phyloP scores from a whole-genome alignment of 1,140 invertebrate genomes.

The Triops longicaudatus region DNA sequence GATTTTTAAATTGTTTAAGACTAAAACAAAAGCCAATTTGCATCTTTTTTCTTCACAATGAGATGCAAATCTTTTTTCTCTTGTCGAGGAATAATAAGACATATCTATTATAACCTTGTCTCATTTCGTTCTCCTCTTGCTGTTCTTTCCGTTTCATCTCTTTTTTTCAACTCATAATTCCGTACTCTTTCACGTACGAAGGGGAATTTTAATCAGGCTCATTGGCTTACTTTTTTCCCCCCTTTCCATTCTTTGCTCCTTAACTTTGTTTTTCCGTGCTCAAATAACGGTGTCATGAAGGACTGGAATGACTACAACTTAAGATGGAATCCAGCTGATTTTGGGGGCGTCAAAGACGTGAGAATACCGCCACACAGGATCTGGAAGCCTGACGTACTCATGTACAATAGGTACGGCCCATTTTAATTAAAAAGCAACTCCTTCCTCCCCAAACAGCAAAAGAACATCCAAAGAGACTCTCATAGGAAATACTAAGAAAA shows the following conservation, averaged over 20 bases:
- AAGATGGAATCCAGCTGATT: conserved; percentile 88
- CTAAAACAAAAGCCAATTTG: too few relatives aligned
- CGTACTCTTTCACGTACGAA: conserved; percentile 8
- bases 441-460: background rate
- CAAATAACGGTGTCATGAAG: conserved; percentile 46
- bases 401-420: conserved; percentile 86
- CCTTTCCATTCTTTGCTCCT: conserved; percentile 21
- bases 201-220: conserved; percentile 4
- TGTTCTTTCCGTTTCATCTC: conserved; percentile 16
- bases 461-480: background rate
- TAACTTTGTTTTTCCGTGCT: conserved; percentile 25
- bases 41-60: too few relatives aligned
- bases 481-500: background rate
- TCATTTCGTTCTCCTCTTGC: background rate
- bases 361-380: conserved; percentile 88
- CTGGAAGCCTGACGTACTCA: conserved; percentile 96
- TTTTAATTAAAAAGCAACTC: conserved; percentile 27
- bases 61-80: too few relatives aligned
- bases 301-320: conserved; percentile 97
- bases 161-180: conserved; percentile 20
- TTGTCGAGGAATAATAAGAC: background rate
- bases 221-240: conserved; percentile 23
- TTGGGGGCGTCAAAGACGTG: conserved; percentile 84
- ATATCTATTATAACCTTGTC: background rate
- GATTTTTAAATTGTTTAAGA: background rate